Evolutionary conservation across 2,888 invertebrate genomes (phyloP).

Genomic region (Aethes cnicana): DNA sequence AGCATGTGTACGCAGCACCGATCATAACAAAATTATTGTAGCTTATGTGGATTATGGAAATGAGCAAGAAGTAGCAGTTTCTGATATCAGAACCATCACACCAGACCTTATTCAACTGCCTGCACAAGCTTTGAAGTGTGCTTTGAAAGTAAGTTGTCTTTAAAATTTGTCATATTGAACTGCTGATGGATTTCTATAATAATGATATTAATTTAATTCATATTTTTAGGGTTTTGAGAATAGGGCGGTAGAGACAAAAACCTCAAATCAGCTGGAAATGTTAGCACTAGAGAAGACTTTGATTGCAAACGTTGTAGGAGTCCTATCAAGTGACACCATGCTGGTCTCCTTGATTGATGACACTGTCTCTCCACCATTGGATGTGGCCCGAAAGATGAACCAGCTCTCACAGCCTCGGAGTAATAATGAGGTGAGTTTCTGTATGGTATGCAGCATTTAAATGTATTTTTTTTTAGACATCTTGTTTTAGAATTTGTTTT

Average conservation of each 20-base stretch:
- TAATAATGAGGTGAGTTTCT: slow-evolving; percentile 58
- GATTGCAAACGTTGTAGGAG: slow-evolving; percentile 81
- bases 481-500: too few species aligned
- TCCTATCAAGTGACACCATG: slow-evolving; percentile 75
- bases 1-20: slow-evolving; percentile 87
- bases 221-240: slow-evolving; percentile 75
- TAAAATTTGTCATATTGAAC: too few species aligned
- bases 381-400: slow-evolving; percentile 80
- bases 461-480: too few species aligned
- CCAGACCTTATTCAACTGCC: slow-evolving; percentile 84
- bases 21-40: slow-evolving; percentile 84
- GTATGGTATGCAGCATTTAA: too few species aligned
- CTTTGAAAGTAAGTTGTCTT: slow-evolving; percentile 82
- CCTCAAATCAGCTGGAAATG: slow-evolving; percentile 85
- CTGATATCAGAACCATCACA: slow-evolving; percentile 84
- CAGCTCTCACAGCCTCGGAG: slow-evolving; percentile 68
- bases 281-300: slow-evolving; percentile 85
- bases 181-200: too few species aligned
- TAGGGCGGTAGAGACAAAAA: slow-evolving; percentile 78
- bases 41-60: slow-evolving; percentile 98
- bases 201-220: not conserved
- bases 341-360: slow-evolving; percentile 85
- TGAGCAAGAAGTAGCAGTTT: slow-evolving; percentile 87
- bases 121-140: slow-evolving; percentile 90
- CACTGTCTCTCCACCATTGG: slow-evolving; percentile 75